These are phyloP conservation scores for Lasioglossum albipes DNA, from an alignment of 1,140 invertebrate species.

Conservation along the genomic window DNA sequence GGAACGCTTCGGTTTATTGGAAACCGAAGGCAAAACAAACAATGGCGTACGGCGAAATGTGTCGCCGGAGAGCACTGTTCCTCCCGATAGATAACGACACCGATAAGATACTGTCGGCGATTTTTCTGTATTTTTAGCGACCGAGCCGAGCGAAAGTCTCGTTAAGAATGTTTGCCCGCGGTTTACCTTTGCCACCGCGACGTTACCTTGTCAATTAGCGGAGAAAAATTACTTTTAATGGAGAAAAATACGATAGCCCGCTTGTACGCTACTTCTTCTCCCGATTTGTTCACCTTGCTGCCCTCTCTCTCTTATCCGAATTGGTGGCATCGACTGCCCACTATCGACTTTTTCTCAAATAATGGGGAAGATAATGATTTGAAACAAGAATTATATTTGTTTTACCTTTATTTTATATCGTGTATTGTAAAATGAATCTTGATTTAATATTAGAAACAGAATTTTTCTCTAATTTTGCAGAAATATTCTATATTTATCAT, in stretches of 20 bases:
- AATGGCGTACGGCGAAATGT: neutral
- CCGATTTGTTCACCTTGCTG: no score
- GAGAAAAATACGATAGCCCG: neutral
- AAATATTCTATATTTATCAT: no score
- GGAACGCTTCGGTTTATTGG: neutral
- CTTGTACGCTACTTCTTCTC: neutral
- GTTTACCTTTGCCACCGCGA: neutral
- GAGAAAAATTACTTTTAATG: neutral
- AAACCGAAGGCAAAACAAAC: neutral
- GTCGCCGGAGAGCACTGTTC: neutral
- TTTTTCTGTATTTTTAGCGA: slow-evolving; percentile 5
- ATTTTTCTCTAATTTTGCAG: no score
- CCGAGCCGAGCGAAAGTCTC: neutral
- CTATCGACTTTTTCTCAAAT: no score
- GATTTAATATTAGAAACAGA: no score
- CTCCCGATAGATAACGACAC: neutral
- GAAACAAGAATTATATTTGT: no score
- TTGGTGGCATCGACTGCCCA: no score
- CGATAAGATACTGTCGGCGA: slow-evolving; percentile 1
- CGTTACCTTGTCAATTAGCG: slow-evolving; percentile 1
- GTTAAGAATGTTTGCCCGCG: slow-evolving; percentile 1
- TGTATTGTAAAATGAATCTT: no score
- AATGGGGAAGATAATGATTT: no score
- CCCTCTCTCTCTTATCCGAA: no score
- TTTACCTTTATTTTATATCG: no score